Conservation (phyloP, 1,140 invertebrate species). For the Medauroidea extradentata region DNA sequence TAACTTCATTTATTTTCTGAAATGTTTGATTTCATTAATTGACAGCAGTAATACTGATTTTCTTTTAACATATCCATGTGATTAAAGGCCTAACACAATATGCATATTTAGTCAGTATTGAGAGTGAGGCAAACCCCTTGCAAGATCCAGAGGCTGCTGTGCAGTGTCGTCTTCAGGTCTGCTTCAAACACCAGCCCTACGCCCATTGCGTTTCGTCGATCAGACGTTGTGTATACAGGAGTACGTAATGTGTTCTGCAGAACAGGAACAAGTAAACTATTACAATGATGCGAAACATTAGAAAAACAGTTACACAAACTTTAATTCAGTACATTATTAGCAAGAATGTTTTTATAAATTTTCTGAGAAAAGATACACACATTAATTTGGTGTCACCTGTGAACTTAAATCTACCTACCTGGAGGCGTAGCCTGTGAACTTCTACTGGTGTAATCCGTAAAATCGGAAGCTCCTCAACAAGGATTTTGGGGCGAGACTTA, state of each 20-base stretch:
- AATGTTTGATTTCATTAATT: too few relatives aligned
- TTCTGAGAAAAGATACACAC: too few relatives aligned
- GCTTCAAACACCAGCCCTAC: conserved; percentile 87
- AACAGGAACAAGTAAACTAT: too few relatives aligned
- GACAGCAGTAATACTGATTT: too few relatives aligned
- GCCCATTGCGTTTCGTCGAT: conserved; percentile 79
- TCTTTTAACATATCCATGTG: too few relatives aligned
- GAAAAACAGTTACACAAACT: too few relatives aligned
- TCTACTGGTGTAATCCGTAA: conserved; percentile 83
- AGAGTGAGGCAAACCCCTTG: conserved; percentile 42
- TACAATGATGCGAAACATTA: too few relatives aligned
- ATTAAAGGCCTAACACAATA: too few relatives aligned
- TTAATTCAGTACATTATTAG: too few relatives aligned
- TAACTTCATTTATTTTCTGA: too few relatives aligned
- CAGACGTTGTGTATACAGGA: conserved; percentile 84
- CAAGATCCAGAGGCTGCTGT: conserved; percentile 80
- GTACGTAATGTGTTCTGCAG: conserved; percentile 75
- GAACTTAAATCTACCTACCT: conserved; percentile 59
- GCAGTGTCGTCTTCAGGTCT: conserved; percentile 71
- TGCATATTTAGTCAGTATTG: conserved; percentile 9
- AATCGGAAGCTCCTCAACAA: conserved; percentile 80
- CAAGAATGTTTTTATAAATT: too few relatives aligned
- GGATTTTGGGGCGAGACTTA: conserved; percentile 72
- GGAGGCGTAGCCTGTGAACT: conserved; percentile 72
- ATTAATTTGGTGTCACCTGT: too few relatives aligned